Evolutionary conservation across 35 echinoderm and acorn worm genomes (phyloP).

Genomic region (Apostichopus californicus): DNA sequence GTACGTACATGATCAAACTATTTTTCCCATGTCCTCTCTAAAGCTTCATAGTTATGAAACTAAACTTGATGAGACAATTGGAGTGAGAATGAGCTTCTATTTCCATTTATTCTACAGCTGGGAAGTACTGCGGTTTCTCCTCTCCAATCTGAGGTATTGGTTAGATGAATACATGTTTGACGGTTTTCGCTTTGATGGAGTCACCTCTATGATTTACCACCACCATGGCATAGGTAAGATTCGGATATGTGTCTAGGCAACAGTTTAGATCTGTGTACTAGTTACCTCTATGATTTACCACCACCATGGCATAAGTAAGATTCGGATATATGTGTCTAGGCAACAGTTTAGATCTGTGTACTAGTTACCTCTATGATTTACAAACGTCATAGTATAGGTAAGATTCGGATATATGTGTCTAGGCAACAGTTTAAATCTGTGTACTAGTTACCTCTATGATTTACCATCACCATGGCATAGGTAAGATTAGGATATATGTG

Average conservation of each 20-base stretch:
- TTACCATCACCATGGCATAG: conserved; percentile 56
- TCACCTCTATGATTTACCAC: conserved; percentile 97
- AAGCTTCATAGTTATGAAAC: too few species aligned
- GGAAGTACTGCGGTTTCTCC: conserved; percentile 89
- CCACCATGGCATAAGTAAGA: conserved; percentile 93
- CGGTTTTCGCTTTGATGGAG: conserved; percentile 97
- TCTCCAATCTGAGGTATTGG: conserved; percentile 95
- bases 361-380: conserved; percentile 13
- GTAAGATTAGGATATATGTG: too few species aligned
- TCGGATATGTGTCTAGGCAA: too few species aligned
- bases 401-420: neutral
- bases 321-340: neutral
- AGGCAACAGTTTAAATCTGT: too few species aligned
- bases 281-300: conserved; percentile 34
- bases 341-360: neutral
- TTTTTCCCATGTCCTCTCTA: too few species aligned
- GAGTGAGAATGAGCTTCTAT: too few species aligned
- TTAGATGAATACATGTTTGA: conserved; percentile 87
- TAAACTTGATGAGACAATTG: too few species aligned
- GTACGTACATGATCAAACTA: too few species aligned
- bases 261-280: too few species aligned
- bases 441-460: too few species aligned
- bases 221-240: conserved; percentile 98
- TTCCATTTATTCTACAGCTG: conserved; percentile 63
- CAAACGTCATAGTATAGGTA: conserved; percentile 92